These are phyloP conservation scores for Drosophila aff. DNA, from an alignment of 1,140 invertebrate genomes.

Conservation along the genomic window DNA sequence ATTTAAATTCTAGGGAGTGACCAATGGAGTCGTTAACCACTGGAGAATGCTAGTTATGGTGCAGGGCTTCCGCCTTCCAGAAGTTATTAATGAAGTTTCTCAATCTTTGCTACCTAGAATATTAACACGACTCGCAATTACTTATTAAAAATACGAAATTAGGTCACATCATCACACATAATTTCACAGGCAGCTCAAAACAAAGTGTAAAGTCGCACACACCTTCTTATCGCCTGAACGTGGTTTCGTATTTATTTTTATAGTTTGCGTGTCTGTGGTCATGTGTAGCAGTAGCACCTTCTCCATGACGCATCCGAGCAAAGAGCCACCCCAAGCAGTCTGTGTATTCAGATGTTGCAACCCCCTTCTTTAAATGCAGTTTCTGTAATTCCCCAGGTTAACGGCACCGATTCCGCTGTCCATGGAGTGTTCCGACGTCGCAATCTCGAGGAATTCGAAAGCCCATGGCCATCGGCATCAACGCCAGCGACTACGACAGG, in stretches of 20 bases:
- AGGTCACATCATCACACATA: conserved; percentile 1
- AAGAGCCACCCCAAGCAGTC: conserved; percentile 30
- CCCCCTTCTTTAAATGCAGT: conserved; percentile 43
- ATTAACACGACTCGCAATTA: too few relatives aligned
- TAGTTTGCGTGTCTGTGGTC: conserved; percentile 45
- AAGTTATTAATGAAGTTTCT: not conserved
- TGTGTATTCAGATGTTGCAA: conserved; percentile 35
- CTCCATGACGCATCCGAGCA: conserved; percentile 46
- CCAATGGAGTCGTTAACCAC: not conserved
- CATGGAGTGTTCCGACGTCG: conserved; percentile 80
- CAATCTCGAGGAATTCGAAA: conserved; percentile 75
- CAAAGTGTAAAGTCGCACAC: conserved; percentile 6
- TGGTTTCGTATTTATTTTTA: conserved; percentile 12
- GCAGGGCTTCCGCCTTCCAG: not conserved
- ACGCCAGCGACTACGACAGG: conserved; percentile 42
- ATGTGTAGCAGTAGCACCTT: conserved; percentile 39
- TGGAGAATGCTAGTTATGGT: not conserved
- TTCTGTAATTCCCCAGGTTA: conserved; percentile 56
- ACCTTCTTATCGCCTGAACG: conserved; percentile 44
- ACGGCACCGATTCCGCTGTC: conserved; percentile 71
- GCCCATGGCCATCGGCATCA: conserved; percentile 57
- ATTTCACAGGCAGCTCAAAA: conserved; percentile 2
- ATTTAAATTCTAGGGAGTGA: conserved; percentile 20
- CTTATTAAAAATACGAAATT: not conserved
- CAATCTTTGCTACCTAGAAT: not conserved